A percentile compares a stretch with the other conserved stretches of the same genome.
phyloP scores from a whole-genome alignment of 2,797 vertebrate genomes.

The Cossypha caffra region DNA sequence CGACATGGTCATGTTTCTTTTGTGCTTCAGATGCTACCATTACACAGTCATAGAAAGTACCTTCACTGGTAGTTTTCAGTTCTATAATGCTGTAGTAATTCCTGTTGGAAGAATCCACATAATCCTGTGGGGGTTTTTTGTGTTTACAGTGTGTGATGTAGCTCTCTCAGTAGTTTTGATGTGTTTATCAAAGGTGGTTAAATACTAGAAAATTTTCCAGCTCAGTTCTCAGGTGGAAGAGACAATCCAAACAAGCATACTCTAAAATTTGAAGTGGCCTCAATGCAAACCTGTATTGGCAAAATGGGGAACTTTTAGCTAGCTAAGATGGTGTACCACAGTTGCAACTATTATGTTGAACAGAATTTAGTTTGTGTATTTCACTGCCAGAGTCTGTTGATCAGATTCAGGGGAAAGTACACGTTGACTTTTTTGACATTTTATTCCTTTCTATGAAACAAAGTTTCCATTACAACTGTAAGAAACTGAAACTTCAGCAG shows the following conservation, averaged over 20 bases:
- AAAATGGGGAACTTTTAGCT: not conserved
- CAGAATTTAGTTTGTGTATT: not conserved
- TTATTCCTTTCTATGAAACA: not conserved
- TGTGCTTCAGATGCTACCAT: not conserved
- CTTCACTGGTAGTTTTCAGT: not conserved
- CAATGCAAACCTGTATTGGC: not conserved
- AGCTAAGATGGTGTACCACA: not conserved
- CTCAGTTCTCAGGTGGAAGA: not conserved
- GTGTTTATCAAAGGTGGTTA: not conserved
- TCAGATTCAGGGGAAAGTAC: not conserved
- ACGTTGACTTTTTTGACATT: not conserved
- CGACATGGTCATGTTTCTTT: not conserved
- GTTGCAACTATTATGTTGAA: not conserved
- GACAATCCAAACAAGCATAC: not conserved
- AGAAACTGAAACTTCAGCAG: not conserved
- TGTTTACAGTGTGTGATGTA: not conserved
- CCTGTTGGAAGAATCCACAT: not conserved
- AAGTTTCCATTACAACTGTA: not conserved
- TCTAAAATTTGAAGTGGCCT: not conserved
- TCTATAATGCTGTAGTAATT: not conserved
- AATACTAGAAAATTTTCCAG: not conserved
- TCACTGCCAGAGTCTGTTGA: not conserved
- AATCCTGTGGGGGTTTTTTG: not conserved
- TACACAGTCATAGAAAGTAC: not conserved
- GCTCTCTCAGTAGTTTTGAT: not conserved